These are phyloP conservation scores for Macquaria ambigua DNA, from an alignment of 2,113 vertebrate genomes.

Conservation along the genomic window DNA sequence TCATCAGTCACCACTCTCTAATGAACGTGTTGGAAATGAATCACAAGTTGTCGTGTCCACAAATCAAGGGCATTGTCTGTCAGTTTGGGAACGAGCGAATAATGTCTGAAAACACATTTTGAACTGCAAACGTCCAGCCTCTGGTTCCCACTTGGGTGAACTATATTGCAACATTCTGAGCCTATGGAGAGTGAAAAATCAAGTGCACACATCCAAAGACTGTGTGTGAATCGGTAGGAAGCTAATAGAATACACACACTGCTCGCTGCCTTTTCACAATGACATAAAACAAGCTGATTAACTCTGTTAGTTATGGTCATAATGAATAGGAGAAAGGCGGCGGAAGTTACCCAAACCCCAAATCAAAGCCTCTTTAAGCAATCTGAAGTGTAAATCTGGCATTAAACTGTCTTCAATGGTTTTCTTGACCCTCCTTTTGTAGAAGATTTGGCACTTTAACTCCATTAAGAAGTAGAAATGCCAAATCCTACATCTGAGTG, in stretches of 20 bases:
- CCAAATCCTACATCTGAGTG: neutral
- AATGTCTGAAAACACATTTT: neutral
- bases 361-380: neutral
- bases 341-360: neutral
- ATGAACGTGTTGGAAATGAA: constrained; percentile 39
- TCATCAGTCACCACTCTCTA: neutral
- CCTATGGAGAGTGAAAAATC: neutral
- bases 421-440: neutral
- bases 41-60: constrained; percentile 24
- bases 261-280: neutral
- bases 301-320: neutral
- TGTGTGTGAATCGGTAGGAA: neutral
- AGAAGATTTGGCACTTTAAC: neutral
- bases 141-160: neutral
- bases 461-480: neutral
- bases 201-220: neutral
- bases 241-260: neutral
- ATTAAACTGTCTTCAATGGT: neutral
- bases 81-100: neutral
- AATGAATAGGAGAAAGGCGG: neutral
- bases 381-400: neutral
- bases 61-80: constrained; percentile 37
- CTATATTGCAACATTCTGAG: neutral
- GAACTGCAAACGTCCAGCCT: neutral
- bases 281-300: neutral